Base-by-base conservation (phyloP, 2,113 vertebrate species). In the Solea solea region DNA sequence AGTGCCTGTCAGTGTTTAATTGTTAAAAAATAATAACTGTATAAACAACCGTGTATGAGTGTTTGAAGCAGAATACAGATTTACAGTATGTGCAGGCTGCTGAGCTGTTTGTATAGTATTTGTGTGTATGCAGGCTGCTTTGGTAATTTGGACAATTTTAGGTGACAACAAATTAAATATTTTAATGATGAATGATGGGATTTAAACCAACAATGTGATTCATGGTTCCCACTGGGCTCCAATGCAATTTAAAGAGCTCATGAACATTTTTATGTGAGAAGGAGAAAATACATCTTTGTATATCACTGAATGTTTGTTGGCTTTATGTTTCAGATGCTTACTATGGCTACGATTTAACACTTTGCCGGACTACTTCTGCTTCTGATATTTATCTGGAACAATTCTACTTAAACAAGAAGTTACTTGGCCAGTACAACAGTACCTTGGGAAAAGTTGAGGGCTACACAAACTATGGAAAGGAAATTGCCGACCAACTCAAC, bases 371-470 rank as follows among this genome's bases (percentile, higher is more conserved):
- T 42, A 81, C 16, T 9, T 62, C 80, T 2, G 3, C 12, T 0
- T 5, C 44, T 2, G 74, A 80, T 0, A 0, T 80, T 46, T 78
- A 70, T 51, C 14, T 83, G 49, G 53, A 8, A 28, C 53, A 81
- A n/a, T 0, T 75, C 39, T 69, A 46, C 74, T 71, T 71, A 1
- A 85, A 86, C n/a, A 88, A 83, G 50, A 2, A 66, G 9, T n/a
- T 86, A 11, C 2, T 69, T 5, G 9, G 0, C 0, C 50, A 81
- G 11, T 86, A 76, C 61, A 86, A 80, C 78, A 83, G 78, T 82
- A 82, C 77, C 12, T 9, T 46, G 62, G 75, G 69, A 25, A 80
- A 83, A 10, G 72, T 12, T 46, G 54, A 10, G 0, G 82, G 77
- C 51, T 74, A 54, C 72, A 83, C 59, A 1, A 3, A 56, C 8